Percentiles rank a stretch among this genome's conserved stretches.
Conservation (phyloP, 2,888 invertebrate species). For the Lasioglossum morio region DNA sequence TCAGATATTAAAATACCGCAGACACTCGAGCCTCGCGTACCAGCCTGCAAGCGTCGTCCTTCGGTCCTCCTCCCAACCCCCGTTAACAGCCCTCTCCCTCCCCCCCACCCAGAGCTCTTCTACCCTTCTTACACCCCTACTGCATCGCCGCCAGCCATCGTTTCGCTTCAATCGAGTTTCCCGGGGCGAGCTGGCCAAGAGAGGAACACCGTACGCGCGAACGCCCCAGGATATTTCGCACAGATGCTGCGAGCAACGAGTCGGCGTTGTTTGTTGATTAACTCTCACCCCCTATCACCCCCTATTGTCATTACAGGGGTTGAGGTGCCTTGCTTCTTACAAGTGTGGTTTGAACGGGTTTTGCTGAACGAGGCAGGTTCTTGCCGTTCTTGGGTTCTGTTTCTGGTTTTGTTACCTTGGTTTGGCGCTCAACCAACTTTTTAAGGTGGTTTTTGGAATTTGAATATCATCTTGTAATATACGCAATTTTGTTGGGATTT, state of each 20-base stretch:
- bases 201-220: background rate
- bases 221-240: constrained; percentile 5
- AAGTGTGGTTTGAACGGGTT: background rate
- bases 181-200: constrained; percentile 34
- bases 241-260: background rate
- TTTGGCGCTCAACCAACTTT: background rate
- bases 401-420: background rate
- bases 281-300: background rate
- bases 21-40: constrained; percentile 77
- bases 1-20: constrained; percentile 84
- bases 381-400: background rate
- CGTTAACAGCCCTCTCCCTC: constrained; percentile 20
- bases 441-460: too few species aligned
- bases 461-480: too few species aligned
- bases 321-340: background rate
- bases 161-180: constrained; percentile 37
- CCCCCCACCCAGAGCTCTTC: background rate
- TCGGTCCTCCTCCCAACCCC: constrained; percentile 35
- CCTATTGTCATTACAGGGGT: background rate
- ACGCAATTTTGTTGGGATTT: background rate
- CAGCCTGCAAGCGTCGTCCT: constrained; percentile 53
- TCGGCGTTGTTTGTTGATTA: background rate
- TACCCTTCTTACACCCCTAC: constrained; percentile 51
- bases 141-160: constrained; percentile 2
- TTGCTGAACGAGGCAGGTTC: background rate